Percentiles rank a stretch among this genome's conserved stretches.
phyloP scores from a whole-genome alignment of 1,140 invertebrate genomes.

The Caenorhabditis tropicalis region DNA sequence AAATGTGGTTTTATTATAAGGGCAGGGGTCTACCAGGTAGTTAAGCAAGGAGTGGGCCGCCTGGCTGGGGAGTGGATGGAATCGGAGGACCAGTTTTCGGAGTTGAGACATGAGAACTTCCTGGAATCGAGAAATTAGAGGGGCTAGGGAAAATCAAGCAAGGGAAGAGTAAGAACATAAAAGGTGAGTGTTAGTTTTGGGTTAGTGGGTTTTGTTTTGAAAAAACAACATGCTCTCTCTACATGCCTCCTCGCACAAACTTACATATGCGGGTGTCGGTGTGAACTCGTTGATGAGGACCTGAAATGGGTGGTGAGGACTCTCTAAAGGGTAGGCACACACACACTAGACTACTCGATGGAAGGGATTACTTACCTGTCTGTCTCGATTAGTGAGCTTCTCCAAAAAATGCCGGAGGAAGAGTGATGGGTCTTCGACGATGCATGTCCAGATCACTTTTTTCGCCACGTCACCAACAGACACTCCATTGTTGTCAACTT shows the following conservation, averaged over 20 bases:
- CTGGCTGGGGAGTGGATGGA: constrained; percentile 91
- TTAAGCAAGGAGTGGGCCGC: constrained; percentile 98
- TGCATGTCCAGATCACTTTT: constrained; percentile 89
- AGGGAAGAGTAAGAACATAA: neutral
- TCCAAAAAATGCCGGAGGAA: constrained; percentile 95
- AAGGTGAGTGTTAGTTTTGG: too few species aligned
- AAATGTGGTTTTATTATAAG: too few species aligned
- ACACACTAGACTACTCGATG: neutral
- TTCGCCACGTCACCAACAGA: constrained; percentile 75
- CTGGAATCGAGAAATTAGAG: constrained; percentile 60
- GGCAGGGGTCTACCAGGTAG: constrained; percentile 80
- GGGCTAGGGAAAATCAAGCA: neutral
- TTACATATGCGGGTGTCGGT: constrained; percentile 48
- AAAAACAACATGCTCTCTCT: neutral
- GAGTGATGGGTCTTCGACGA: constrained; percentile 95
- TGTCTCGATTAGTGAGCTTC: constrained; percentile 86
- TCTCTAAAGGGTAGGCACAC: neutral
- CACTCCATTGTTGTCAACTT: constrained; percentile 89
- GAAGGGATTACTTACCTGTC: constrained; percentile 76
- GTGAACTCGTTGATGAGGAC: constrained; percentile 34
- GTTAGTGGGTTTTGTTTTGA: too few species aligned
- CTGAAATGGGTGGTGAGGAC: constrained; percentile 36
- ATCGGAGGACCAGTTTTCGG: constrained; percentile 88
- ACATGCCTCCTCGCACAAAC: constrained; percentile 12
- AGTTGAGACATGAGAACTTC: constrained; percentile 92